Evolutionary conservation across 1,140 invertebrate species (phyloP).

Genomic region (Dreissena rostriformis): DNA sequence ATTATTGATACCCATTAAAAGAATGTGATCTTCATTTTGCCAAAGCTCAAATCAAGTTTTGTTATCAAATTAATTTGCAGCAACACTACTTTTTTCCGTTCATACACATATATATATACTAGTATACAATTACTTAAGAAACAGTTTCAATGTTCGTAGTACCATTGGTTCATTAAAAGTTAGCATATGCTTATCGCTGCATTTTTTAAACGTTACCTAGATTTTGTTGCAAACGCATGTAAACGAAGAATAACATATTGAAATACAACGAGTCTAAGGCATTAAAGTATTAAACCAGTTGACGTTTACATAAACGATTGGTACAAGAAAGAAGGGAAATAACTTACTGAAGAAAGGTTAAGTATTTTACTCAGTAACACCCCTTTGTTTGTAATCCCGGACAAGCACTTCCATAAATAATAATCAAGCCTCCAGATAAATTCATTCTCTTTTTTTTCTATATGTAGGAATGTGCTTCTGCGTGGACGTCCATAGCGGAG

Average conservation of each 20-base stretch:
- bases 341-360: background rate
- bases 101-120: too few relatives aligned
- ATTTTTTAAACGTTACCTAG: too few relatives aligned
- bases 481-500: slow-evolving; percentile 35
- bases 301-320: background rate
- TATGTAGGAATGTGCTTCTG: slow-evolving; percentile 35
- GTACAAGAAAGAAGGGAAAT: background rate
- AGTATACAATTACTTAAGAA: too few relatives aligned
- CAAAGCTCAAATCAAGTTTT: background rate
- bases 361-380: background rate
- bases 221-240: too few relatives aligned
- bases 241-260: too few relatives aligned
- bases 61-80: background rate
- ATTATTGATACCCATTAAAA: background rate
- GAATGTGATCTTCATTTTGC: background rate
- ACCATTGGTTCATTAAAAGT: too few relatives aligned
- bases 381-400: background rate
- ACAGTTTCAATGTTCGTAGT: too few relatives aligned
- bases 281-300: too few relatives aligned
- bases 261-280: too few relatives aligned
- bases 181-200: too few relatives aligned
- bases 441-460: background rate
- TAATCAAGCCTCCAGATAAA: background rate
- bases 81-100: too few relatives aligned
- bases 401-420: background rate